phyloP scores from a whole-genome alignment of 2,888 invertebrate genomes.

The Elgonia sp. region DNA sequence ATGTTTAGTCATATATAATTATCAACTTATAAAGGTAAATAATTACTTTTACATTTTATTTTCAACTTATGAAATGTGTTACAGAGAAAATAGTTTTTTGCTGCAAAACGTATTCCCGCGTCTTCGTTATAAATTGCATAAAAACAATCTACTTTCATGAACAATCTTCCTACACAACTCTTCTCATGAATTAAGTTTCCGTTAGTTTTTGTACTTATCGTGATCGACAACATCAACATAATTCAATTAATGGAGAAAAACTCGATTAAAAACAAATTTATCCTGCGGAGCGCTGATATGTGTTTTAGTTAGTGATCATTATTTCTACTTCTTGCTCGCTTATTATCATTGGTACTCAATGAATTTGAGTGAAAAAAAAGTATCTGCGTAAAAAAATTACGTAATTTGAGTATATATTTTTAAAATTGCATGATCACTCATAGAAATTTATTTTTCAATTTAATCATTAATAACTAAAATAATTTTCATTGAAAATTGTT shows the following conservation, averaged over 20 bases:
- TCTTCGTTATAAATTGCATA: background rate
- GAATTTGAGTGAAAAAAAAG: background rate
- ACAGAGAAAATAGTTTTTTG: slow-evolving; percentile 2
- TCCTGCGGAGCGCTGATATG: slow-evolving; percentile 17
- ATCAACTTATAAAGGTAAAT: background rate
- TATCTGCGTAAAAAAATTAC: background rate
- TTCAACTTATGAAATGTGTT: background rate
- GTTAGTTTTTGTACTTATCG: slow-evolving; percentile 68
- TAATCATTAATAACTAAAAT: too few species aligned
- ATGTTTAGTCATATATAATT: too few species aligned
- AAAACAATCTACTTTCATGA: slow-evolving; percentile 55
- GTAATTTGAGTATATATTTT: too few species aligned
- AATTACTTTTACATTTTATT: background rate
- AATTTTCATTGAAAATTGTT: too few species aligned
- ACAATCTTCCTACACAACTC: slow-evolving; percentile 37
- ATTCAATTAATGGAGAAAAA: slow-evolving; percentile 59
- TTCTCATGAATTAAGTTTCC: slow-evolving; percentile 67
- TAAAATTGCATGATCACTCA: too few species aligned
- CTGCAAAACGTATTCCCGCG: background rate
- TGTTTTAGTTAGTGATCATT: slow-evolving; percentile 43
- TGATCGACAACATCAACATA: slow-evolving; percentile 46
- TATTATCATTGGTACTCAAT: slow-evolving; percentile 28
- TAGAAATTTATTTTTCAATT: too few species aligned
- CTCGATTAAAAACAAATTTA: slow-evolving; percentile 55
- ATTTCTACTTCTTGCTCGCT: slow-evolving; percentile 23